Evolutionary conservation across 2,113 vertebrate genomes (phyloP), one percentile per base, ranked within the genome.

Genomic region (Recurvirostra avosetta): DNA sequence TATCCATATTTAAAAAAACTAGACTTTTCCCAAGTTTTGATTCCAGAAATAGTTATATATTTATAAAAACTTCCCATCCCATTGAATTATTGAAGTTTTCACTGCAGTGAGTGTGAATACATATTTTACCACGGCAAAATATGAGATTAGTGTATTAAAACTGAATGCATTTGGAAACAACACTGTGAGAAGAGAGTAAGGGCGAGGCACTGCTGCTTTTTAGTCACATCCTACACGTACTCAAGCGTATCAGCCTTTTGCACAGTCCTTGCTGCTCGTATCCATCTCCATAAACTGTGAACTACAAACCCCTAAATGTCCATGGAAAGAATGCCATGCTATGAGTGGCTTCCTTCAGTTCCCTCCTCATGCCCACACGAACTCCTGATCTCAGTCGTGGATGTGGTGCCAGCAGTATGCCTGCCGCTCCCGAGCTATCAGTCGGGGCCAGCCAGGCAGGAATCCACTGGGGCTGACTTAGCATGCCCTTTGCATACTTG

Each of bases 401-500:
- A 20, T 0, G 15, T 23, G 72, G 56, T 87, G 80, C 91, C 95
- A 75, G 67, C 30, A 7, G 34, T 6, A 40, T 12, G 29, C 56
- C 73, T 49, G 80, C 88, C 62, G 11, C 32, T 88, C 91, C 53
- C 21, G 41, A 72, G 52, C 55, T 6, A 4, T 8, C 79, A 52
- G 21, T 16, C 82, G 41, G 40, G 87, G 71, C 53, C 84, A 90
- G 36, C 0, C 61, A 40, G 55, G 3, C 67, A 88, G 83, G 56
- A 63, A 84, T 55, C 43, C 34, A 14, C 53, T 6, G 26, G 26
- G 20, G 43, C 56, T 74, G 61, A 52, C 47, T 90, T 71, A 52
- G 55, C 55, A 70, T 2, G 7, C 79, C 62, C 62, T 92, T 91
- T n/a, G 66, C 96, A 94, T 91, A 49, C 66, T 90, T 65, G 52